Evolutionary conservation across 2,888 invertebrate genomes (phyloP).

Genomic region (Drosophila acutilabella): DNA sequence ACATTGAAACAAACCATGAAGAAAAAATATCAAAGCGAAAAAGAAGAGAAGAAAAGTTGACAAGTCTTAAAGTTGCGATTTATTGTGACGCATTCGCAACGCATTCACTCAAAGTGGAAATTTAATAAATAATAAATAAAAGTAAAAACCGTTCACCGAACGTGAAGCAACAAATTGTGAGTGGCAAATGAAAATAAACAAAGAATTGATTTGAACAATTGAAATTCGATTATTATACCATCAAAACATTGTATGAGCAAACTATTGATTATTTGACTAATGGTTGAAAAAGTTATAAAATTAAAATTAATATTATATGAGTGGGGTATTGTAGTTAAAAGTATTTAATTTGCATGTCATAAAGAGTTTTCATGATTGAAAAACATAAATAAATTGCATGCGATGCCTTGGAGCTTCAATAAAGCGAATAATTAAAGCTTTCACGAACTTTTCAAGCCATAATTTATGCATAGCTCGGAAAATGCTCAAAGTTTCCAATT

Average conservation of each 20-base stretch:
- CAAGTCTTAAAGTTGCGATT: constrained; percentile 6
- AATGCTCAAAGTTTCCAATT: constrained; percentile 31
- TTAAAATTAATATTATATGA: background rate
- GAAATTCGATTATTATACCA: constrained; percentile 5
- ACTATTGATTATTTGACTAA: too few relatives aligned
- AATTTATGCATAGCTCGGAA: constrained; percentile 30
- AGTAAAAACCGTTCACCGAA: constrained; percentile 2
- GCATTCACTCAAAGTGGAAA: constrained; percentile 13
- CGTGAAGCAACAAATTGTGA: constrained; percentile 16
- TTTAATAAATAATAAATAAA: constrained; percentile 1
- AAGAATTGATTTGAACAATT: constrained; percentile 17
- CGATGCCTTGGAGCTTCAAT: constrained; percentile 38
- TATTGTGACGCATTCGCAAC: constrained; percentile 33
- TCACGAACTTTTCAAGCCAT: constrained; percentile 32
- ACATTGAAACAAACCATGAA: constrained; percentile 51
- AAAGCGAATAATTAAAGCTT: constrained; percentile 58
- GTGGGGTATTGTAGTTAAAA: too few relatives aligned
- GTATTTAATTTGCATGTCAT: background rate
- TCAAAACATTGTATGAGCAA: background rate
- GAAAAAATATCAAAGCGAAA: constrained; percentile 27
- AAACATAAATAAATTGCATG: constrained; percentile 36
- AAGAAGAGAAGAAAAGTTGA: constrained; percentile 24
- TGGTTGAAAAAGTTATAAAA: background rate
- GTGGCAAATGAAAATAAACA: constrained; percentile 12
- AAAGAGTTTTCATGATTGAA: constrained; percentile 10